A percentile compares a stretch with the other conserved stretches of the same genome.
These are phyloP conservation scores for Hirudinaria manillensis DNA, from an alignment of 2,888 invertebrate species.

Conservation along the genomic window DNA sequence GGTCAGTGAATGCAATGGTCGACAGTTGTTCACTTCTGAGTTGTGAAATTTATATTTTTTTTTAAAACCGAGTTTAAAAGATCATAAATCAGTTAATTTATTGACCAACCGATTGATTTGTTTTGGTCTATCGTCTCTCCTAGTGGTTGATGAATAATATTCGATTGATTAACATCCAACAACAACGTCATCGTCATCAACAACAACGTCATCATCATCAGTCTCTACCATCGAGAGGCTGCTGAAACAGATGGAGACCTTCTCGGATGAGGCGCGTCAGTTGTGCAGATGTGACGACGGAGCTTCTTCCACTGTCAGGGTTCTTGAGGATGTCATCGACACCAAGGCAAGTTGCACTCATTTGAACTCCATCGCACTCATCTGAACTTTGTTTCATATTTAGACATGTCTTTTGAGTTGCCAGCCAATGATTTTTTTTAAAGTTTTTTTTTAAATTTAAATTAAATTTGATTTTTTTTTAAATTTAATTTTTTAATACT, in stretches of 20 bases:
- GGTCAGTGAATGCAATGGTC: neutral
- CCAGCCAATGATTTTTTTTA: neutral
- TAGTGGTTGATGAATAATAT: no score
- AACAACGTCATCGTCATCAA: no score
- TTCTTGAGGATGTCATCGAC: slow-evolving; percentile 21
- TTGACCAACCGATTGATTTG: neutral
- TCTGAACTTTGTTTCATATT: no score
- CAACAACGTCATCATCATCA: neutral
- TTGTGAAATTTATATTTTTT: neutral
- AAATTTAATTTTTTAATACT: no score
- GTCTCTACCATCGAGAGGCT: slow-evolving; percentile 1
- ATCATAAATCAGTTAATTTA: neutral
- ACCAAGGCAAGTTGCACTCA: slow-evolving; percentile 4
- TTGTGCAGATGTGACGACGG: slow-evolving; percentile 21
- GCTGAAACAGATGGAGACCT: slow-evolving; percentile 18
- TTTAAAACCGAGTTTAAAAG: no score
- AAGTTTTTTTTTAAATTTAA: neutral
- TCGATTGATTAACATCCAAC: no score
- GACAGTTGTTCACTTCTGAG: neutral
- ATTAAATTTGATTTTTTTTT: no score
- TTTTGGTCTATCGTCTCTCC: no score
- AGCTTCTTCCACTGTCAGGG: neutral
- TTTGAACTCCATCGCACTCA: no score
- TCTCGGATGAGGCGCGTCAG: slow-evolving; percentile 2
- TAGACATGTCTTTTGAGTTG: neutral